Conservation (phyloP, 2,888 invertebrate species). For the Napeogenes inachia region DNA sequence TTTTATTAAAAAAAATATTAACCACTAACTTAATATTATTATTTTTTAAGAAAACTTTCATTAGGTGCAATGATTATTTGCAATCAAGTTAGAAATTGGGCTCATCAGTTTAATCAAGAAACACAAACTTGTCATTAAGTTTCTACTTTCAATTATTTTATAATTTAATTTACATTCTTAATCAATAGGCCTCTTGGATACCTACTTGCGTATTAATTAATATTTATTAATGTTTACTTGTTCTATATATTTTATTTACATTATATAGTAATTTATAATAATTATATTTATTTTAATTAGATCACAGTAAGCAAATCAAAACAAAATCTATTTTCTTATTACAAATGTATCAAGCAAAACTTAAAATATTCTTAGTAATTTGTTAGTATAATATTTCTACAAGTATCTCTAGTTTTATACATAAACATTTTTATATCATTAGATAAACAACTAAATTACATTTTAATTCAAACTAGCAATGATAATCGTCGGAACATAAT, state of each 20-base stretch:
- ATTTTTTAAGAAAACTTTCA: background rate
- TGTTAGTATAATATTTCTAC: too few relatives aligned
- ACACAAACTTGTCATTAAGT: slow-evolving; percentile 33
- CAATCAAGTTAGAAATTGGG: slow-evolving; percentile 60
- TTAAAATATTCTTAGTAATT: too few relatives aligned
- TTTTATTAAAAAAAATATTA: background rate
- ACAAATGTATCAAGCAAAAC: background rate
- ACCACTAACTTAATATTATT: background rate
- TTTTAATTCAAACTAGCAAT: background rate
- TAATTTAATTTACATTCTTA: slow-evolving; percentile 14
- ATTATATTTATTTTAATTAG: background rate
- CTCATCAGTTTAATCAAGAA: slow-evolving; percentile 55
- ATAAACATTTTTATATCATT: background rate
- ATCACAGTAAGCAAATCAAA: slow-evolving; percentile 15
- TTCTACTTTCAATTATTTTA: slow-evolving; percentile 7
- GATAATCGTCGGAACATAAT: background rate
- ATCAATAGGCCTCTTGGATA: slow-evolving; percentile 56
- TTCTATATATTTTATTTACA: slow-evolving; percentile 3
- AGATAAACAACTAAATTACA: background rate
- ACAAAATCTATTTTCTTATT: slow-evolving; percentile 4
- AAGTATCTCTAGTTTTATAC: background rate
- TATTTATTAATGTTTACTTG: slow-evolving; percentile 15
- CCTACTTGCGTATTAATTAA: slow-evolving; percentile 46
- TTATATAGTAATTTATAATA: background rate
- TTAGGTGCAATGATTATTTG: slow-evolving; percentile 3